These are phyloP conservation scores for Telmatochromis sp. DNA, from an alignment of 2,113 vertebrate genomes.

Conservation along the genomic window DNA sequence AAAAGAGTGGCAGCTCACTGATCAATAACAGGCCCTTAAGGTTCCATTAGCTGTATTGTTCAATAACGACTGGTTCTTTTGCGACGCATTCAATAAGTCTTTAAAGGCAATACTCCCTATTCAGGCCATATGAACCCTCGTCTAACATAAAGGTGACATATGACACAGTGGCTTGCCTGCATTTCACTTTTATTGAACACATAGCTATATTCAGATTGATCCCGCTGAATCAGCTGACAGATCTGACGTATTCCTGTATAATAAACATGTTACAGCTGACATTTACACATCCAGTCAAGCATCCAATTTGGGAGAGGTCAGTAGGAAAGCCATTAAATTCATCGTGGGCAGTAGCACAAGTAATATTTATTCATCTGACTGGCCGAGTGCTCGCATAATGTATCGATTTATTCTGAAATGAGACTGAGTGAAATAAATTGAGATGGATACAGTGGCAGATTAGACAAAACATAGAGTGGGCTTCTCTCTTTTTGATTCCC, in stretches of 20 bases:
- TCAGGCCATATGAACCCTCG: not conserved
- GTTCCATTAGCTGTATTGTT: constrained; percentile 42
- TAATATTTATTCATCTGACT: not conserved
- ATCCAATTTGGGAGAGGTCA: not conserved
- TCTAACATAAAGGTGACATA: not conserved
- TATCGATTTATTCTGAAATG: not conserved
- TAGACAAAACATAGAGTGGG: not conserved
- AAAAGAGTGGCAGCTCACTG: constrained; percentile 24
- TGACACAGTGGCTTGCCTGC: not conserved
- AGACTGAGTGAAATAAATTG: not conserved
- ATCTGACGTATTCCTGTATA: not conserved
- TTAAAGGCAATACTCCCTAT: not conserved
- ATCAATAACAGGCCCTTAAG: constrained; percentile 41
- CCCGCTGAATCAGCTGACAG: not conserved
- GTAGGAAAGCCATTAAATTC: not conserved
- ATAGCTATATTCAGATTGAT: not conserved
- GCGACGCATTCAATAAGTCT: constrained; percentile 19
- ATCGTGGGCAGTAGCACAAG: not conserved
- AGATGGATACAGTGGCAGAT: not conserved
- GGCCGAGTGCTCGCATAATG: not conserved
- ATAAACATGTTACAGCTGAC: not conserved
- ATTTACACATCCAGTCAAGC: not conserved
- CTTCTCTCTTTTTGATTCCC: not conserved
- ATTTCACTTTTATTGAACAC: not conserved
- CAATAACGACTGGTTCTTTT: constrained; percentile 26